Base-by-base conservation (phyloP, 2,113 vertebrate genomes). In the Mirounga angustirostris region DNA sequence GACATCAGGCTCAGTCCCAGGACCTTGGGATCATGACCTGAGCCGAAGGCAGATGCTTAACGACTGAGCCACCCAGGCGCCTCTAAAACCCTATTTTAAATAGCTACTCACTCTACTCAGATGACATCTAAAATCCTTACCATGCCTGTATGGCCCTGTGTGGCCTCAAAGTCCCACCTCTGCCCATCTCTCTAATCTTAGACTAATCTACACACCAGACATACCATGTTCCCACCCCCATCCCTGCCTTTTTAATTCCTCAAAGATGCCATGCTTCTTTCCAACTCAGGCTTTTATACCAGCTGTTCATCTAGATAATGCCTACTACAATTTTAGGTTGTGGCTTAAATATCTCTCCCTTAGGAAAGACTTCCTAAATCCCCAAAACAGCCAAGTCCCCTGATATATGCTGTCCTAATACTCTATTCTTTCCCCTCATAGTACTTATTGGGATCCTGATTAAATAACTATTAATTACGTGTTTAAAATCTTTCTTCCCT, bases 401-500 rank as follows among this genome's bases (percentile, higher is more conserved):
- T 86, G 21, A 86, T 63, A 65, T 1, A 67, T 69, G 36, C 3
- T 85, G 76, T 90, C n/a, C 50, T 58, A 79, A 85, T 76, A 67
- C 5, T 14, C 8, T 40, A 50, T 85, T 91, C 24, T n/a, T 65
- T 36, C 21, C 91, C 54, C 14, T 95, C 19, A 43, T 15, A 81
- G 69, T 30, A 67, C 15, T 30, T 52, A 73, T 0, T 74, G 11
- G 67, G 9, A 88, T 91, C 90, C 54, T 83, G 46, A 79, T 83
- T 58, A 93, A 96, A 46, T 76, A 89, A 89, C 22, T 74, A 19
- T 81, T 76, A 81, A 90, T 56, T 46, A 69, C 40, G n/a, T 92
- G 43, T 43, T 91, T 89, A 95, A 96, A 96, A 96, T 54, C 56
- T 91, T 76, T 84, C 63, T 89, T 96, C 19, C 33, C 21, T 93